Base-by-base conservation (phyloP, 1,140 invertebrate genomes). In the Onthophagus taurus region DNA sequence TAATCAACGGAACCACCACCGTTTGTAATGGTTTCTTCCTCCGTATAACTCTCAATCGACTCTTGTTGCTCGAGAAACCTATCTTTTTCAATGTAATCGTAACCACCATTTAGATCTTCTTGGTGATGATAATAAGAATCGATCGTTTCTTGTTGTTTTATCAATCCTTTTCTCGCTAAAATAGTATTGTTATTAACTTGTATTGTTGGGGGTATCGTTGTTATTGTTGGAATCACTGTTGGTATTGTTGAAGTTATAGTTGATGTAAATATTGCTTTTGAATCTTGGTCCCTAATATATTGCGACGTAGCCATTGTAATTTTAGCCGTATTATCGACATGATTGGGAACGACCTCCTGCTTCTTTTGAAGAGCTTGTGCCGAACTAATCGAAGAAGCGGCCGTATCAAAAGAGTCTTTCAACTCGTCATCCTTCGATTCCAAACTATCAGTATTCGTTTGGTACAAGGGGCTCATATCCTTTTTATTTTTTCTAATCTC, bases 361-460 rank as follows among this genome's bases (percentile, higher is more conserved):
- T 16, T 39, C 20, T 26, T 20, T 18, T 39, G 20, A 6, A 16
- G 37, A 41, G 24, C 26, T 24, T 65, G 68, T 30, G 52, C 35
- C 42, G 54, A 45, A 8, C 65, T 68, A 50, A 67, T 14, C 2
- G 73, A 76, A 47, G 69, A 76, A n/a, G 72, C 63, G 5, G 69
- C 73, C 12, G 74, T 76, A 44, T 76, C 74, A 51, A 75, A 77
- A 2, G 74, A 76, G 34, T 77, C 70, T 44, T 72, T 70, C 20
- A 72, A 44, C 20, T 75, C 72, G 45, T 75, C 72, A 44, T 76
- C 71, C 20, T 66, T 61, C 0, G 72, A 74, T 45, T 76, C 74
- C 33, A 75, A 53, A 7, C 72, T 74, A 50, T 75, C 72, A 0
- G 68, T 71, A 43, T 72, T 70, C 21, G 73, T 68, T 35, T 72